Percentiles rank a stretch among this genome's conserved stretches.
phyloP scores from a whole-genome alignment of 1,140 invertebrate species.

The Bemisia tabaci region DNA sequence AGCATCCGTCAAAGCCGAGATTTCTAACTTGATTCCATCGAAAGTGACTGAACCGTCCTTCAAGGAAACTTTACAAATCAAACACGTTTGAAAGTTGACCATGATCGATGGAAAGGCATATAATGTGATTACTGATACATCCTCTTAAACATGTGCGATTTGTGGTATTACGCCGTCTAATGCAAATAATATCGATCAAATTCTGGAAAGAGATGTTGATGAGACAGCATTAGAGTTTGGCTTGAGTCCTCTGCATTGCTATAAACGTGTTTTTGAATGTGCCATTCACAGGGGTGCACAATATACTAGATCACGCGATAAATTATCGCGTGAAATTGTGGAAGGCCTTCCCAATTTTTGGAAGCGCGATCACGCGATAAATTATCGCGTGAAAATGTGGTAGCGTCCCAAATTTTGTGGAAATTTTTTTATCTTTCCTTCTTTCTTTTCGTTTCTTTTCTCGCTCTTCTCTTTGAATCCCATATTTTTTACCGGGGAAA shows the following conservation, averaged over 20 bases:
- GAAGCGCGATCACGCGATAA: no score
- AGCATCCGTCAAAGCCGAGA: neutral
- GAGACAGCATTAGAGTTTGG: conserved; percentile 6
- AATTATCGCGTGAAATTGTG: no score
- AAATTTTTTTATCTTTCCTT: no score
- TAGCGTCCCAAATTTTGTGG: no score
- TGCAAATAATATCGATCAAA: conserved; percentile 10
- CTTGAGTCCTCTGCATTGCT: conserved; percentile 12
- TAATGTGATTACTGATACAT: conserved; percentile 3
- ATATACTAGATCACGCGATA: no score
- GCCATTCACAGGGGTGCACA: neutral
- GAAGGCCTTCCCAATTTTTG: no score
- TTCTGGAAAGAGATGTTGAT: conserved; percentile 3
- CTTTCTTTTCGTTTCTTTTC: no score
- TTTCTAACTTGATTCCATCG: conserved; percentile 7
- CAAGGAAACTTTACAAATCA: neutral
- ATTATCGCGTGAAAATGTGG: no score
- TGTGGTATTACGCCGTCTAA: conserved; percentile 9
- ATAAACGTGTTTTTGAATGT: conserved; percentile 14
- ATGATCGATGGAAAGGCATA: conserved; percentile 6
- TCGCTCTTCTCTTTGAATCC: no score
- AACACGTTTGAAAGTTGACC: neutral
- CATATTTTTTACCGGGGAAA: no score
- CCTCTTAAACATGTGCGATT: conserved; percentile 12
- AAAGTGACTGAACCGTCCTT: neutral